Evolutionary conservation across 2,113 vertebrate genomes (phyloP).

Genomic region (Suricata suricatta): DNA sequence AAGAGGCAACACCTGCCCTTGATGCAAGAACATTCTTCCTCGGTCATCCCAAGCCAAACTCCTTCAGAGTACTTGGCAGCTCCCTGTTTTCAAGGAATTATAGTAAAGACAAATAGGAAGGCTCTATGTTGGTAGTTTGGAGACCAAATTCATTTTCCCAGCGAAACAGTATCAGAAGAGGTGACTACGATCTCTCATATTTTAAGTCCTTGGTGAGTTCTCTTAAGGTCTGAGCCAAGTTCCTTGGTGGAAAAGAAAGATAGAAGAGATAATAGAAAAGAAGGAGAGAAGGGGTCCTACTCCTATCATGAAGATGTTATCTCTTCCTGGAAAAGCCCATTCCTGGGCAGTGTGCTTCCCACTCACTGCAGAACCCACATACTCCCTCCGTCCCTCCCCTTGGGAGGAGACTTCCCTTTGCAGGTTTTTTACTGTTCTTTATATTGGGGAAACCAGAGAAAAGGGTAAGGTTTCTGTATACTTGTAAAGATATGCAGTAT

Average conservation of each 20-base stretch:
- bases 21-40: not conserved
- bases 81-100: not conserved
- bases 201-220: not conserved
- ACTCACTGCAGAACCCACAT: not conserved
- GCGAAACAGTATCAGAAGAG: not conserved
- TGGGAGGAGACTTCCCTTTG: not conserved
- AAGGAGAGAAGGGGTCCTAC: not conserved
- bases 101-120: not conserved
- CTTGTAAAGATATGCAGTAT: not conserved
- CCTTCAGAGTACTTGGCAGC: not conserved
- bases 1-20: not conserved
- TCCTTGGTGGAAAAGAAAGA: not conserved
- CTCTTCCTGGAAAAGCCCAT: not conserved
- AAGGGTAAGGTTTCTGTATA: not conserved
- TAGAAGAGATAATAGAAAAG: not conserved
- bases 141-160: not conserved
- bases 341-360: not conserved
- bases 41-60: not conserved
- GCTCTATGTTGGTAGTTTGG: not conserved
- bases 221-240: not conserved
- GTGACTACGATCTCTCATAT: not conserved
- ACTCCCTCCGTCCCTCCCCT: not conserved
- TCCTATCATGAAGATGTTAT: not conserved
- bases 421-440: not conserved
- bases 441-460: not conserved